Percentiles rank a stretch among this genome's conserved stretches.
Conservation (phyloP, 2,888 invertebrate species). For the Spilarctia lutea region DNA sequence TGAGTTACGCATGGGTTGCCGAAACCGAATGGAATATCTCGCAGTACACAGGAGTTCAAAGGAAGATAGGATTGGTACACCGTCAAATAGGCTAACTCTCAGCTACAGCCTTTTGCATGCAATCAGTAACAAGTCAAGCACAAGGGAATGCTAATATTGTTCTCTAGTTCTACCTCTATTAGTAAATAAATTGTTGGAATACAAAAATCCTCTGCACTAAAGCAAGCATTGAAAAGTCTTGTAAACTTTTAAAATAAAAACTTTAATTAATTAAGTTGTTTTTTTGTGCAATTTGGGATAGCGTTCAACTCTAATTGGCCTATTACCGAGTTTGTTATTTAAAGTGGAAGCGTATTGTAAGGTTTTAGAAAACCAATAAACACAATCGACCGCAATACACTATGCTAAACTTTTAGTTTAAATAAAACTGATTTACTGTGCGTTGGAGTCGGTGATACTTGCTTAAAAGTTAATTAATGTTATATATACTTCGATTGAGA, state of each 20-base stretch:
- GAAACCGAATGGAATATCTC: constrained; percentile 1
- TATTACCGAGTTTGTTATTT: too few species aligned
- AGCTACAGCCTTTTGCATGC: neutral
- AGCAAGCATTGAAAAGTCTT: neutral
- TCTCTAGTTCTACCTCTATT: neutral
- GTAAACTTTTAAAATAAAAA: too few species aligned
- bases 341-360: too few species aligned
- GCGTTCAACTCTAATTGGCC: too few species aligned
- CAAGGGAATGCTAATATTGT: constrained; percentile 3
- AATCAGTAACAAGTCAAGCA: neutral
- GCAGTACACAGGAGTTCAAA: constrained; percentile 3
- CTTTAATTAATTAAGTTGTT: neutral
- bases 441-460: neutral
- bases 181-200: neutral
- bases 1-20: neutral
- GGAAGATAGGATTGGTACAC: neutral
- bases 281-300: neutral
- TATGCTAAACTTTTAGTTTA: too few species aligned
- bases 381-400: too few species aligned
- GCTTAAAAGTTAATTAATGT: neutral
- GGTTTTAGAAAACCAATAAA: too few species aligned
- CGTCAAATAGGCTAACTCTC: constrained; percentile 8
- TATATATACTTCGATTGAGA: too few species aligned
- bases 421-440: too few species aligned
- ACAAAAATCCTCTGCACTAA: neutral